Conservation (phyloP, 2,113 vertebrate species). For the Cinclus mexicanus region DNA sequence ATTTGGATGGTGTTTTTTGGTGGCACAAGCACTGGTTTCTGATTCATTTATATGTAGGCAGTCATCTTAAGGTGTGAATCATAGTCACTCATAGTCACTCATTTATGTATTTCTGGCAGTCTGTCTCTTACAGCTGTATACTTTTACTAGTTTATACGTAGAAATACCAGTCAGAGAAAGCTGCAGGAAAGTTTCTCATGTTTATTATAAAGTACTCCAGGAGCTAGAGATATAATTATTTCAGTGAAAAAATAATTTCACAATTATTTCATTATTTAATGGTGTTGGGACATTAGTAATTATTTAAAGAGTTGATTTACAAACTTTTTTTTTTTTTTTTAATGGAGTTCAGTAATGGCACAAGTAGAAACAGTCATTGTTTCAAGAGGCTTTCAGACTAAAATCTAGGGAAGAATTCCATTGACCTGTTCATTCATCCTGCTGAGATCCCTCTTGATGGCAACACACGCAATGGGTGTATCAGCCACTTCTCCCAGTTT, state of each 20-base stretch:
- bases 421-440: neutral
- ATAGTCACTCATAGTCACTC: neutral
- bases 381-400: neutral
- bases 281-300: neutral
- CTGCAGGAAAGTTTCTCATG: neutral
- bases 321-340: neutral
- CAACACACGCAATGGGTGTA: neutral
- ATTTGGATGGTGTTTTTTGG: neutral
- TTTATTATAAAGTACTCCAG: neutral
- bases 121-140: neutral
- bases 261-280: too few relatives aligned
- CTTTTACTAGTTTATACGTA: neutral
- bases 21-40: neutral
- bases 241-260: neutral
- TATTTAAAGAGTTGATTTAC: neutral
- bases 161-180: neutral
- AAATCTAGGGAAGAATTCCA: neutral
- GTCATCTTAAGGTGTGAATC: neutral
- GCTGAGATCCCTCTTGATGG: neutral
- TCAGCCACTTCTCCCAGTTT: neutral
- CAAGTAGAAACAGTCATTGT: neutral
- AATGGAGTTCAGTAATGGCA: neutral
- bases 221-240: neutral
- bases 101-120: neutral
- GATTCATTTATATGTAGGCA: neutral